Conservation (phyloP, 2,888 invertebrate species). For the Agrilus mali region DNA sequence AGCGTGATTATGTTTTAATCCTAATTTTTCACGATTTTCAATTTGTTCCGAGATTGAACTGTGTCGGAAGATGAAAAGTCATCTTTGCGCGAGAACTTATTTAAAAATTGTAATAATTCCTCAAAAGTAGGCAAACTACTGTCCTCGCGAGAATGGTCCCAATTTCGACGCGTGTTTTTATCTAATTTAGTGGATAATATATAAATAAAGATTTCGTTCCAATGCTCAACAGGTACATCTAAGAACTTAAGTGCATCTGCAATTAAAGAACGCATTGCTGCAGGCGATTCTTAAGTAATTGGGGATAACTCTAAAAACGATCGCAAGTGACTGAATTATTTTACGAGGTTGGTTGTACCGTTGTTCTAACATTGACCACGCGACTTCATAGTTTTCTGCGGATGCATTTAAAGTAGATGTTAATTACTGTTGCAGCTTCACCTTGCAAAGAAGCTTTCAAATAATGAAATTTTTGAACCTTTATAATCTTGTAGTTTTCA, state of each 20-base stretch:
- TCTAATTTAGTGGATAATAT: slow-evolving; percentile 1
- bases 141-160: not conserved
- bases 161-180: slow-evolving; percentile 4
- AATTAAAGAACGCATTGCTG: slow-evolving; percentile 4
- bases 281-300: slow-evolving; percentile 3
- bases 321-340: slow-evolving; percentile 7
- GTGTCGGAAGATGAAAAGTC: too few species aligned
- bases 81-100: too few species aligned
- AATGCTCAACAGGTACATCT: slow-evolving; percentile 5
- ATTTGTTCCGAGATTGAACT: too few species aligned
- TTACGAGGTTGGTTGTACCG: slow-evolving; percentile 6
- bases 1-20: too few species aligned
- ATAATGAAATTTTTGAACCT: slow-evolving; percentile 6
- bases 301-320: slow-evolving; percentile 3
- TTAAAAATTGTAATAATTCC: too few species aligned
- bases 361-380: slow-evolving; percentile 6
- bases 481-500: not conserved
- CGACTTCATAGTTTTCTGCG: slow-evolving; percentile 5
- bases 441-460: slow-evolving; percentile 5
- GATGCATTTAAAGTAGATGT: too few species aligned
- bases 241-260: slow-evolving; percentile 3
- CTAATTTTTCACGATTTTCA: too few species aligned
- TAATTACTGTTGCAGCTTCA: slow-evolving; percentile 7
- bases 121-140: too few species aligned
- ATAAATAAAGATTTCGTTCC: slow-evolving; percentile 5